Evolutionary conservation across 1,140 invertebrate species (phyloP), one percentile per base, ranked within the genome.

Genomic region (Brachystomella parvula): DNA sequence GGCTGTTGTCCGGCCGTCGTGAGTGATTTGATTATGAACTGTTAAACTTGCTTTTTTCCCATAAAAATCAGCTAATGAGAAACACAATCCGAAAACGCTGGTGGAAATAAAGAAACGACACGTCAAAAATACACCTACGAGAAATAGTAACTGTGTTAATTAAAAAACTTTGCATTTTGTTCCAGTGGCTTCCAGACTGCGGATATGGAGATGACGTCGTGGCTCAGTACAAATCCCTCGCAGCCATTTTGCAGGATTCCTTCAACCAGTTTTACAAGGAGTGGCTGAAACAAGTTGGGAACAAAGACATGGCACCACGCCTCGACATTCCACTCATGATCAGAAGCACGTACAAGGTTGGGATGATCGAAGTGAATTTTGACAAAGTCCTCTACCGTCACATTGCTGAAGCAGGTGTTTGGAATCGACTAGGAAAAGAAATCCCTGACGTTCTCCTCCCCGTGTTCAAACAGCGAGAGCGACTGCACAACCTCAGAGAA

Each of bases 281-380:
- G 74, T 89, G 87, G 86, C 74, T 82, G 0, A 75, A 81, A 58
- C 78, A 78, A 29, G 73, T 85, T 15, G 84, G 83, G 24, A 64
- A 56, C 15, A 79, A 83, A 67, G 82, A 84, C 71, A 78, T 87
- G 24, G 74, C 78, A n/a, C 78, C 79, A 28, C 80, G 82, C 47
- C 78, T 92, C 15, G 85, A 90, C 69, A 82, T 83, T 57, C 85
- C 86, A 17, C 75, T 93, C 47, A 85, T 93, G 80, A 79, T 82
- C 53, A 83, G 83, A 31, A 88, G 84, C 74, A 76, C 77, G 3
- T 81, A 82, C 64, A 82, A 82, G 69, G 81, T 79, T 53, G 85
- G 86, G 1, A 78, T 89, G 57, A 74, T 93, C 53, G 87, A 91
- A 77, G 86, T 72, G 3, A 70, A 71, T 59, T 70, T 70, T 62